Percentiles rank a stretch among this genome's conserved stretches.
Evolutionary conservation across 2,797 vertebrate species (phyloP).

Genomic region (Alectoris magna): DNA sequence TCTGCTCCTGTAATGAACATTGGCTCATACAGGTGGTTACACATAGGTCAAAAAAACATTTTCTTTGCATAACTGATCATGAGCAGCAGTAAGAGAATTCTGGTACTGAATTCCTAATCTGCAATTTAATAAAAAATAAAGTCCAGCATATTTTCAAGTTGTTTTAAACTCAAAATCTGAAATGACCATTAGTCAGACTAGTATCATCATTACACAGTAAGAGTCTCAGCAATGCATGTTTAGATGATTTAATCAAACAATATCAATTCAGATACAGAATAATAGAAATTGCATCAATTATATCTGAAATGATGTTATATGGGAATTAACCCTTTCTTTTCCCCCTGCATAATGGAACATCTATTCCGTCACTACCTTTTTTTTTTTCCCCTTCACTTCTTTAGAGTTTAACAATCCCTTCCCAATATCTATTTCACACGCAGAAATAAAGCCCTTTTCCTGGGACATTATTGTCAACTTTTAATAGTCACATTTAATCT

Average conservation of each 20-base stretch:
- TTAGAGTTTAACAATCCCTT: constrained; percentile 28
- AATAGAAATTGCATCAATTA: not conserved
- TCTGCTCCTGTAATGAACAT: not conserved
- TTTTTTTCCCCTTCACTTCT: not conserved
- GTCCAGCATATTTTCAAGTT: not conserved
- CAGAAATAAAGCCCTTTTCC: constrained; percentile 39
- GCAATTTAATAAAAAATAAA: not conserved
- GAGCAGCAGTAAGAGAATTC: not conserved
- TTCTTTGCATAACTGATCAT: not conserved
- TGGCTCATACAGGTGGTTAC: not conserved
- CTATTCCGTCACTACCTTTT: not conserved
- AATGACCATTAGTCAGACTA: not conserved
- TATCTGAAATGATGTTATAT: not conserved
- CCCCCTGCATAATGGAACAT: not conserved
- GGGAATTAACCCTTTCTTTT: not conserved
- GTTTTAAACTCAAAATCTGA: not conserved
- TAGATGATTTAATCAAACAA: not conserved
- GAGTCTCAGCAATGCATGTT: not conserved
- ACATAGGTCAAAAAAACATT: not conserved
- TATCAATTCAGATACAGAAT: not conserved
- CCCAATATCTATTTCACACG: constrained; percentile 4
- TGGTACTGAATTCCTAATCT: not conserved
- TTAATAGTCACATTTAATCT: constrained; percentile 65
- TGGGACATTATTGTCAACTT: not conserved
- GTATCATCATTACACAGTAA: not conserved